phyloP scores from a whole-genome alignment of 2,888 invertebrate genomes.

The Pharmacophagus antenor region DNA sequence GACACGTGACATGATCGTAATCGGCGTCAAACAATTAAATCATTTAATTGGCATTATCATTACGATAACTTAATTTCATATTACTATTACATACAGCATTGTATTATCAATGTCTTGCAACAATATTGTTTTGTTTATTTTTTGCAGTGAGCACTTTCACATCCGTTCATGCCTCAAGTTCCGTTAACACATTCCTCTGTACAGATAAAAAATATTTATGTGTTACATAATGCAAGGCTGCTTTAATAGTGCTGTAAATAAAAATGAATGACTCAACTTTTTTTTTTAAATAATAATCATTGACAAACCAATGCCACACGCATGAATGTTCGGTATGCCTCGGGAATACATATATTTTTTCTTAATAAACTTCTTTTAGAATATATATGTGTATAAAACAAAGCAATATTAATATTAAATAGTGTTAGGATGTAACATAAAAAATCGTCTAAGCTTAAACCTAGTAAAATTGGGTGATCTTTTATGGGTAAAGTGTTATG shows the following conservation, averaged over 20 bases:
- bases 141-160: constrained; percentile 38
- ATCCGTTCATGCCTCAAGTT: constrained; percentile 38
- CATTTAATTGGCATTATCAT: neutral
- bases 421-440: too few relatives aligned
- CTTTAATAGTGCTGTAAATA: constrained; percentile 1
- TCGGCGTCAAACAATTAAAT: neutral
- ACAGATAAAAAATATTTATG: constrained; percentile 40
- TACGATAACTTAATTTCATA: constrained; percentile 12
- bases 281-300: neutral
- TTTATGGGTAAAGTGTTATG: too few relatives aligned
- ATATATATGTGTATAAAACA: too few relatives aligned
- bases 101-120: constrained; percentile 5
- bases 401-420: too few relatives aligned
- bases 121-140: constrained; percentile 29
- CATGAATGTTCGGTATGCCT: neutral
- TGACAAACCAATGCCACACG: neutral
- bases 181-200: constrained; percentile 40
- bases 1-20: neutral
- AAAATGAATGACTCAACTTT: neutral
- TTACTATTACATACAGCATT: constrained; percentile 6
- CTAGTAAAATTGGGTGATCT: too few relatives aligned
- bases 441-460: too few relatives aligned
- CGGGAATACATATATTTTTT: too few relatives aligned
- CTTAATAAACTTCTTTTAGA: too few relatives aligned
- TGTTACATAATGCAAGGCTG: constrained; percentile 29